Evolutionary conservation across 2,888 invertebrate genomes (phyloP).

Genomic region (Athripsodes cinereus): DNA sequence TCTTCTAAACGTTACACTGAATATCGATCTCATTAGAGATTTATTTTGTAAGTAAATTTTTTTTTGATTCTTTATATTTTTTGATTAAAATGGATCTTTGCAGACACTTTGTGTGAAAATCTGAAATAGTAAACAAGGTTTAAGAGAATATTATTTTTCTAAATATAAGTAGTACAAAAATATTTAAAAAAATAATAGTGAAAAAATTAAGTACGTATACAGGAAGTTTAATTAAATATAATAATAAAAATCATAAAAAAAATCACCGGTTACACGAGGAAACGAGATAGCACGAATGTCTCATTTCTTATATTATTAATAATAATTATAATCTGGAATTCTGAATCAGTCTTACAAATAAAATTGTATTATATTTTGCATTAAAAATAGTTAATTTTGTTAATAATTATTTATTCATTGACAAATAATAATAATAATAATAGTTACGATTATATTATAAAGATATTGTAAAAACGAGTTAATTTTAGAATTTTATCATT

Average conservation of each 20-base stretch:
- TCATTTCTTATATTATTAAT: neutral
- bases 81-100: too few species aligned
- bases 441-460: neutral
- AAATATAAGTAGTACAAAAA: too few species aligned
- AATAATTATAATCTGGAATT: neutral
- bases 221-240: too few species aligned
- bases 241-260: constrained; percentile 5
- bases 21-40: too few species aligned
- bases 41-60: too few species aligned
- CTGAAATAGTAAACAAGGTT: too few species aligned
- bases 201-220: constrained; percentile 27
- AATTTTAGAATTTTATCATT: too few species aligned
- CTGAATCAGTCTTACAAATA: constrained; percentile 3
- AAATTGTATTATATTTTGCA: neutral
- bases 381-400: neutral
- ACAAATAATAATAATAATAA: neutral
- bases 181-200: neutral
- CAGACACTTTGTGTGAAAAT: too few species aligned
- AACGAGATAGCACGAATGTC: too few species aligned
- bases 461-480: constrained; percentile 13
- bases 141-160: too few species aligned
- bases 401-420: neutral
- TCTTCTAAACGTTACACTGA: too few species aligned
- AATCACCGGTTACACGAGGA: neutral
- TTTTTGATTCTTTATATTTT: too few species aligned